Percentiles rank a stretch among this genome's conserved stretches.
These are phyloP conservation scores for Heliconius ismenius DNA, from an alignment of 2,888 invertebrate species.

Conservation along the genomic window DNA sequence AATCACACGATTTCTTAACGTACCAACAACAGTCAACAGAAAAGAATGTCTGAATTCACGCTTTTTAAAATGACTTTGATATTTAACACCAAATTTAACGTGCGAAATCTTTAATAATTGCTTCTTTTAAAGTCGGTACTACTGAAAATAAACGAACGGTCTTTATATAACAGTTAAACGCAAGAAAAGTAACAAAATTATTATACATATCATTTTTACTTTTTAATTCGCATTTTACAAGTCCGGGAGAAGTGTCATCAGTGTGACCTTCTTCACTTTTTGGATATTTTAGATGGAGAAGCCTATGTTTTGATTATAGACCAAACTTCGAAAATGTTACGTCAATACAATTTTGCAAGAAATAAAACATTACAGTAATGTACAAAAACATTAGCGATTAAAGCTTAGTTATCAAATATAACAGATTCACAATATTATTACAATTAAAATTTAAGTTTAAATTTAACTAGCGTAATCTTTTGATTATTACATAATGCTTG, in stretches of 20 bases:
- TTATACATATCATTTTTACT: too few relatives aligned
- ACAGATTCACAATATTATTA: slow-evolving; percentile 1
- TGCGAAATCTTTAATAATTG: slow-evolving; percentile 8
- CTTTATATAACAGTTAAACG: not conserved
- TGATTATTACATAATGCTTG: not conserved
- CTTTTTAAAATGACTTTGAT: slow-evolving; percentile 12
- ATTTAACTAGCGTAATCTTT: not conserved
- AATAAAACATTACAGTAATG: not conserved
- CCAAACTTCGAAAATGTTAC: not conserved
- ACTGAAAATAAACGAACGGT: not conserved
- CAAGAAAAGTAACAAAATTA: too few relatives aligned
- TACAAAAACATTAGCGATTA: not conserved
- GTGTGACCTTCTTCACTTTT: too few relatives aligned
- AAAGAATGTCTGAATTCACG: slow-evolving; percentile 26
- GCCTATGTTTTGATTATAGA: not conserved
- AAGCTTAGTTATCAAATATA: not conserved
- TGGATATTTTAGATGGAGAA: too few relatives aligned
- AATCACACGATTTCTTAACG: slow-evolving; percentile 29
- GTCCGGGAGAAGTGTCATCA: not conserved
- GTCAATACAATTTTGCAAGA: not conserved
- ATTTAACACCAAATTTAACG: slow-evolving; percentile 1
- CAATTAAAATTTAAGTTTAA: not conserved
- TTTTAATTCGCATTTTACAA: not conserved
- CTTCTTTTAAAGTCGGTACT: not conserved
- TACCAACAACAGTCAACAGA: slow-evolving; percentile 17